Percentiles rank a stretch among this genome's conserved stretches.
These are phyloP conservation scores for Eutrigla gurnardus DNA, from an alignment of 2,797 vertebrate species.

Conservation along the genomic window DNA sequence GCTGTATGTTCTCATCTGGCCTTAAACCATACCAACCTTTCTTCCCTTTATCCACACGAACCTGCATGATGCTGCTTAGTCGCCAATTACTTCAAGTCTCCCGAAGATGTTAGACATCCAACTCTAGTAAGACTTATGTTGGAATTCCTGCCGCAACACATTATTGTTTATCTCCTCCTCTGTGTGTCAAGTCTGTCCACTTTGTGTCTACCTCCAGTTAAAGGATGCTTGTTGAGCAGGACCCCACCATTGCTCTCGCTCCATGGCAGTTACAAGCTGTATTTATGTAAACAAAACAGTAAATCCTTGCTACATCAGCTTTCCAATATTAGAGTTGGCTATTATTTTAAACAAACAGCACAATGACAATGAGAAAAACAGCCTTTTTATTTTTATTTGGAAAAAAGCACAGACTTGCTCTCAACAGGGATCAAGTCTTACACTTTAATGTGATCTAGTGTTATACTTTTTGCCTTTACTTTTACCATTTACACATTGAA, in stretches of 20 bases:
- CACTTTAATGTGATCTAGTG: slow-evolving; percentile 30
- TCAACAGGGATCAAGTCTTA: slow-evolving; percentile 15
- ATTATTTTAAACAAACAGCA: slow-evolving; percentile 49
- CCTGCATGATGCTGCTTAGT: slow-evolving; percentile 56
- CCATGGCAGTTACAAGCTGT: slow-evolving; percentile 47
- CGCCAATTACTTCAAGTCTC: slow-evolving; percentile 21
- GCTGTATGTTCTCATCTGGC: slow-evolving; percentile 34
- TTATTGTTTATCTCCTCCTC: slow-evolving; percentile 18
- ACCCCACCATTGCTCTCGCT: slow-evolving; percentile 28
- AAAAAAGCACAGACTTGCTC: slow-evolving; percentile 25
- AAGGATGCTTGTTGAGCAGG: slow-evolving; percentile 42
- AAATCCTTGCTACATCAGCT: slow-evolving; percentile 55
- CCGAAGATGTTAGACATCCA: slow-evolving; percentile 37
- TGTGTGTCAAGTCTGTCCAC: slow-evolving; percentile 30
- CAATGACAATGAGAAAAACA: slow-evolving; percentile 31
- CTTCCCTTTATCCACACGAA: slow-evolving; percentile 24
- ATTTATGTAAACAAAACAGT: slow-evolving; percentile 59
- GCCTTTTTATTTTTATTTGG: not conserved
- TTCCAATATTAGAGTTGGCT: slow-evolving; percentile 41
- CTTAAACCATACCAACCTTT: slow-evolving; percentile 57
- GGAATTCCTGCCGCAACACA: slow-evolving; percentile 41
- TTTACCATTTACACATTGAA: slow-evolving; percentile 30
- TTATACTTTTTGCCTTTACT: slow-evolving; percentile 30
- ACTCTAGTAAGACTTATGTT: slow-evolving; percentile 33
- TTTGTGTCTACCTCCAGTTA: slow-evolving; percentile 71